Percentiles rank a stretch among this genome's conserved stretches.
Evolutionary conservation across 2,113 vertebrate species (phyloP).

Genomic region (Trinectes maculatus): DNA sequence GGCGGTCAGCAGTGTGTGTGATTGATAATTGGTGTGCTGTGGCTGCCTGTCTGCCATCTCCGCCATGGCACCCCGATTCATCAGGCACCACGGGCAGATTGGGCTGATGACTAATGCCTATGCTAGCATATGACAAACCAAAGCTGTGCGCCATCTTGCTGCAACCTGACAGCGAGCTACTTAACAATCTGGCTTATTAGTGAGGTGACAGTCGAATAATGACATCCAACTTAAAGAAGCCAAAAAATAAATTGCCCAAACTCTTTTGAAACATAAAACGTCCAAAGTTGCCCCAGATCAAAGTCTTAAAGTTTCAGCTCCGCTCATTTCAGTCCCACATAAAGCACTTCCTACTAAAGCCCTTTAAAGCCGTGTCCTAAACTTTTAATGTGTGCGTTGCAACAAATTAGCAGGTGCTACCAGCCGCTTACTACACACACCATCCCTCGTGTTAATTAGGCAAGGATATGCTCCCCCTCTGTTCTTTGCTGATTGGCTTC

Average conservation of each 20-base stretch:
- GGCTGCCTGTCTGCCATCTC: conserved; percentile 57
- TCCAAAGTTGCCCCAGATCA: background rate
- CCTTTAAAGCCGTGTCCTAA: background rate
- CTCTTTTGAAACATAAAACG: conserved; percentile 7
- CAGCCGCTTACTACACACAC: conserved; percentile 12
- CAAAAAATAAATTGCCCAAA: conserved; percentile 8
- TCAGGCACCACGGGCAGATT: conserved; percentile 66
- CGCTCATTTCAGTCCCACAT: background rate
- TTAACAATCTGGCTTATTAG: conserved; percentile 55
- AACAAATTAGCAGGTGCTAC: conserved; percentile 13
- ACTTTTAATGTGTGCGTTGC: background rate
- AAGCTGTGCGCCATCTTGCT: conserved; percentile 5
- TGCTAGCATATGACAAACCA: conserved; percentile 44
- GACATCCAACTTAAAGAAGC: conserved; percentile 18
- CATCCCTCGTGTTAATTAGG: conserved; percentile 50
- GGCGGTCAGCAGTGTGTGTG: conserved; percentile 39
- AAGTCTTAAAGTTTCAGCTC: background rate
- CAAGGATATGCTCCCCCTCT: conserved; percentile 29
- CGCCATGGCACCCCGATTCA: conserved; percentile 63
- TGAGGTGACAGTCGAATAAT: conserved; percentile 36
- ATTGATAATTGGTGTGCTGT: conserved; percentile 75
- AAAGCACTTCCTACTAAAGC: background rate
- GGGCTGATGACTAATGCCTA: conserved; percentile 61
- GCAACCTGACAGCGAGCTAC: conserved; percentile 20
- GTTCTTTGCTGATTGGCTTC: conserved; percentile 58